A percentile compares a stretch with the other conserved stretches of the same genome.
phyloP scores from a whole-genome alignment of 1,140 invertebrate species.

The Augochlora pura region DNA sequence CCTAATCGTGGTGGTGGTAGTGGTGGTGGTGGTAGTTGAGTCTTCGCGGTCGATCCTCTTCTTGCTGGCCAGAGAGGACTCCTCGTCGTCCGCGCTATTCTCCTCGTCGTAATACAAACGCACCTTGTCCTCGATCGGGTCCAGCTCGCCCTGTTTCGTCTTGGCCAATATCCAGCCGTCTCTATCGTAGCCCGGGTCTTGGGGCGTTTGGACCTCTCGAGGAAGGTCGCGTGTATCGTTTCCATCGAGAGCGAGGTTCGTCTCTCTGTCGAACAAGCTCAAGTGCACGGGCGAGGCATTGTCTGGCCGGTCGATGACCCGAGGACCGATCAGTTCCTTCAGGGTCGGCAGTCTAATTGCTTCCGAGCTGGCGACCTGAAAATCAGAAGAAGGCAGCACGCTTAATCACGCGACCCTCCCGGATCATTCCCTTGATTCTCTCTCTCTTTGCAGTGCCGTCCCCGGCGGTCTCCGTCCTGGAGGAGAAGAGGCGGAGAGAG shows the following conservation, averaged over 20 bases:
- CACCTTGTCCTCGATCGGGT: background rate
- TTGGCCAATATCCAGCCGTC: background rate
- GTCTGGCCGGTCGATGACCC: slow-evolving; percentile 14
- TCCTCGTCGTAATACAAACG: slow-evolving; percentile 22
- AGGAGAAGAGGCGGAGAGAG: background rate
- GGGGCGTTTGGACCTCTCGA: background rate
- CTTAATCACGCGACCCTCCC: slow-evolving; percentile 53
- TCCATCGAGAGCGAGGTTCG: background rate
- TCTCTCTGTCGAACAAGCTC: slow-evolving; percentile 26
- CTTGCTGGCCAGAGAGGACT: slow-evolving; percentile 13
- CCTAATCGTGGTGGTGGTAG: background rate
- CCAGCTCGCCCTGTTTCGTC: background rate
- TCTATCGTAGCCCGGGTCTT: background rate
- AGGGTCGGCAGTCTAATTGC: slow-evolving; percentile 68
- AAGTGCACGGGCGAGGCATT: slow-evolving; percentile 40
- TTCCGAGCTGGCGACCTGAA: slow-evolving; percentile 73
- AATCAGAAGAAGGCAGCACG: slow-evolving; percentile 71
- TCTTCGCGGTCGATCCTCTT: slow-evolving; percentile 24
- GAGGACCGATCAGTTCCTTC: slow-evolving; percentile 69
- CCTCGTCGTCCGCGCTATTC: slow-evolving; percentile 21
- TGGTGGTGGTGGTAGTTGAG: background rate
- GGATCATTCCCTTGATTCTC: slow-evolving; percentile 12
- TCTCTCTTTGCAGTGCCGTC: slow-evolving; percentile 32
- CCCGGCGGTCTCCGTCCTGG: background rate
- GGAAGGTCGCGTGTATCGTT: background rate